A percentile compares a stretch with the other conserved stretches of the same genome.
phyloP scores from a whole-genome alignment of 2,797 vertebrate genomes.

The Brachyalestes nurse region DNA sequence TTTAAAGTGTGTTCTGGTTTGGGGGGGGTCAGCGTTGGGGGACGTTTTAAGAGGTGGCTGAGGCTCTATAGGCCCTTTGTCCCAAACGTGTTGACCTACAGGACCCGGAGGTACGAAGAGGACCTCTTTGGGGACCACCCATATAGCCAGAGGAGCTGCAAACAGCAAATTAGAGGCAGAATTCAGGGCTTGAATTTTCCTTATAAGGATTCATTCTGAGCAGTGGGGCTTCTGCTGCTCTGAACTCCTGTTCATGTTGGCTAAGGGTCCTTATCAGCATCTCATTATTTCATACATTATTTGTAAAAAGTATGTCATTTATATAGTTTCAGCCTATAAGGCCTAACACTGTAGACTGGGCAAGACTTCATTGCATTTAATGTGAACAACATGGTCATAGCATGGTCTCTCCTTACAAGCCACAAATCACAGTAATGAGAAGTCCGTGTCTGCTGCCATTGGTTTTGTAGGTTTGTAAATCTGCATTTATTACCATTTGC shows the following conservation, averaged over 20 bases:
- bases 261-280: not conserved
- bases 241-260: not conserved
- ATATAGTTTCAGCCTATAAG: no score
- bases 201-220: conserved; percentile 6
- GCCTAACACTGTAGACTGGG: not conserved
- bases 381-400: not conserved
- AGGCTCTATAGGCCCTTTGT: conserved; percentile 69
- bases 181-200: not conserved
- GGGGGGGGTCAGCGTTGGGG: conserved; percentile 32
- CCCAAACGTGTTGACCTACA: conserved; percentile 72
- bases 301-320: no score
- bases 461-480: not conserved
- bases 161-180: conserved; percentile 36
- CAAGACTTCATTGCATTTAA: not conserved
- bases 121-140: conserved; percentile 75
- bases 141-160: conserved; percentile 51
- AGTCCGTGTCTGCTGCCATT: not conserved
- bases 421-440: not conserved
- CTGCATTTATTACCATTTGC: conserved; percentile 20
- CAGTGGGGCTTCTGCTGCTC: not conserved
- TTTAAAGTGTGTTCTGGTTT: conserved; percentile 16
- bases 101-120: conserved; percentile 65
- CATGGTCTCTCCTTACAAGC: not conserved
- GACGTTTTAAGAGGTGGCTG: conserved; percentile 43
- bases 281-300: not conserved